A percentile compares a stretch with the other conserved stretches of the same genome.
Conservation (phyloP, 2,113 vertebrate species). For the Chaetodon trifascialis region DNA sequence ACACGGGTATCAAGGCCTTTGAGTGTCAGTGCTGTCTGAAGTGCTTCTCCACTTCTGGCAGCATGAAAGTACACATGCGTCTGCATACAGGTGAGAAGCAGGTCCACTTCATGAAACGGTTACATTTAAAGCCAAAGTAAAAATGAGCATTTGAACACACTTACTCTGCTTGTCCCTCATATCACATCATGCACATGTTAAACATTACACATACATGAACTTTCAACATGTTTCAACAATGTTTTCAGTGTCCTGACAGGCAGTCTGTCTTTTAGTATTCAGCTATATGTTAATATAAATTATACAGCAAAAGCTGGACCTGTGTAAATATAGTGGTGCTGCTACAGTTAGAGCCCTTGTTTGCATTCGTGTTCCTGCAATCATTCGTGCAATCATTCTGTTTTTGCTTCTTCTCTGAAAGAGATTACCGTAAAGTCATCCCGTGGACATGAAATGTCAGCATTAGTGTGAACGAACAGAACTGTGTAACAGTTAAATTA, state of each 20-base stretch:
- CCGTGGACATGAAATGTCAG: slow-evolving; percentile 18
- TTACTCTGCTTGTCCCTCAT: background rate
- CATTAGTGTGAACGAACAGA: slow-evolving; percentile 9
- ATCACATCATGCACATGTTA: slow-evolving; percentile 6
- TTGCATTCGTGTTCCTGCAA: slow-evolving; percentile 14
- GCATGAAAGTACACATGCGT: slow-evolving; percentile 98
- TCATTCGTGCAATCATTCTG: slow-evolving; percentile 18
- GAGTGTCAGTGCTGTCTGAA: slow-evolving; percentile 97
- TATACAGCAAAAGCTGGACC: slow-evolving; percentile 9
- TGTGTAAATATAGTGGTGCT: slow-evolving; percentile 22
- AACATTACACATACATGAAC: background rate
- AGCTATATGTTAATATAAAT: slow-evolving; percentile 12
- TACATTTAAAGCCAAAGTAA: slow-evolving; percentile 18
- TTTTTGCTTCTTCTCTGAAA: background rate
- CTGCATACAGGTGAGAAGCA: slow-evolving; percentile 93
- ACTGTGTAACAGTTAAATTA: slow-evolving; percentile 10
- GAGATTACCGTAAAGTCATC: slow-evolving; percentile 1
- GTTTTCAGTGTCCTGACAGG: background rate
- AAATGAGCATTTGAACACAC: background rate
- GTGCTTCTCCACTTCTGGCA: slow-evolving; percentile 98
- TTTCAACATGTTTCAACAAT: slow-evolving; percentile 15
- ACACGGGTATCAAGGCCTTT: slow-evolving; percentile 97
- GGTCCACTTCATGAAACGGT: slow-evolving; percentile 8
- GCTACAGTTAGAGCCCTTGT: background rate
- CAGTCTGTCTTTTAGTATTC: slow-evolving; percentile 16